Evolutionary conservation across 2,797 vertebrate genomes (phyloP).

Genomic region (Enteromius viviparus): DNA sequence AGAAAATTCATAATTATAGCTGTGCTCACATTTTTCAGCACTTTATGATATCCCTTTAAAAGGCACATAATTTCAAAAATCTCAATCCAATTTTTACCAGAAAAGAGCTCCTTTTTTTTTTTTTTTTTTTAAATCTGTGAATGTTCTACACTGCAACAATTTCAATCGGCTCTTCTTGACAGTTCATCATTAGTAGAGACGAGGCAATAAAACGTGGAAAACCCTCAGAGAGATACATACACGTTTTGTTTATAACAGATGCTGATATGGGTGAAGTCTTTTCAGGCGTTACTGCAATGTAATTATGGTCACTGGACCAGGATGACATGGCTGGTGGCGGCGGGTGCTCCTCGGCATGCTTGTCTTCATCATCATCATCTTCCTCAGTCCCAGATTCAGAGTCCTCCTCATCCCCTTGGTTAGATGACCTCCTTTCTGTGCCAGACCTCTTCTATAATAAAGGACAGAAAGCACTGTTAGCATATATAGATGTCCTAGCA

Average conservation of each 20-base stretch:
- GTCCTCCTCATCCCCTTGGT: slow-evolving; percentile 53
- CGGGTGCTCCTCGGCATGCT: slow-evolving; percentile 75
- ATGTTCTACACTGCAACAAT: slow-evolving; percentile 46
- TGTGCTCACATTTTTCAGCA: slow-evolving; percentile 31
- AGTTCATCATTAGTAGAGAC: slow-evolving; percentile 54
- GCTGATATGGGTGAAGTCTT: slow-evolving; percentile 94
- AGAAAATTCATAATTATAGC: slow-evolving; percentile 30
- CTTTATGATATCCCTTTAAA: slow-evolving; percentile 20
- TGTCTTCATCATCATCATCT: slow-evolving; percentile 72
- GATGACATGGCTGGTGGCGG: slow-evolving; percentile 85
- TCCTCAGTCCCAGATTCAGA: slow-evolving; percentile 63
- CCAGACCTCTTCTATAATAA: slow-evolving; percentile 68
- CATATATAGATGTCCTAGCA: not conserved
- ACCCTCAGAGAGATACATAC: slow-evolving; percentile 94
- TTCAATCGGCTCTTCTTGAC: slow-evolving; percentile 25
- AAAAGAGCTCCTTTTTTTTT: not conserved
- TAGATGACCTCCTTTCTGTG: slow-evolving; percentile 71
- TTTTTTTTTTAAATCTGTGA: not conserved
- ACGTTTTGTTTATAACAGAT: slow-evolving; percentile 97
- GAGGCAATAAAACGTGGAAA: slow-evolving; percentile 64
- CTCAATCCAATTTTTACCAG: slow-evolving; percentile 37
- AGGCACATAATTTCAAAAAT: slow-evolving; percentile 12
- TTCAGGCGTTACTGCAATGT: slow-evolving; percentile 99
- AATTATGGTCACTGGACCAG: slow-evolving; percentile 99
- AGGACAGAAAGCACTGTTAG: not conserved